These are phyloP conservation scores for Harpagifer antarcticus DNA, from an alignment of 2,797 vertebrate species.

Conservation along the genomic window DNA sequence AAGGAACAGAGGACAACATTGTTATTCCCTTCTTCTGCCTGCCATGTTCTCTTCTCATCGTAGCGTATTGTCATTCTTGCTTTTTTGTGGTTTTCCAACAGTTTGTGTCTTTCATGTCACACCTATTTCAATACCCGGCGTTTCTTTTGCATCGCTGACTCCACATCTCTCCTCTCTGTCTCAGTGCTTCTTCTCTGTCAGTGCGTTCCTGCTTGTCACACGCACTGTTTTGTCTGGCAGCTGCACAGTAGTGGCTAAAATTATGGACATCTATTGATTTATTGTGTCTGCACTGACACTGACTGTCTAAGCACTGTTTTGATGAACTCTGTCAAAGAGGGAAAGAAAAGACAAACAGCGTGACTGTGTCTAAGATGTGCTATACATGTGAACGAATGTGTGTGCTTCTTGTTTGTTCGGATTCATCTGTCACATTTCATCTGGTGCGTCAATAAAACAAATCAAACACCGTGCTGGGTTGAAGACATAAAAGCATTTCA, in stretches of 20 bases:
- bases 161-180: slow-evolving; percentile 12
- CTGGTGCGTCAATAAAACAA: slow-evolving; percentile 2
- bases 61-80: slow-evolving; percentile 47
- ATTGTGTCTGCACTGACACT: not conserved
- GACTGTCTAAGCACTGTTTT: slow-evolving; percentile 18
- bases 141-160: slow-evolving; percentile 13
- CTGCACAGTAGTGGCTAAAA: slow-evolving; percentile 17
- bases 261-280: slow-evolving; percentile 15
- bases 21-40: slow-evolving; percentile 34
- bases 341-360: not conserved
- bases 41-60: slow-evolving; percentile 10
- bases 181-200: slow-evolving; percentile 12
- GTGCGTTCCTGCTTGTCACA: slow-evolving; percentile 6
- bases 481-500: slow-evolving; percentile 4
- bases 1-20: slow-evolving; percentile 39
- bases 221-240: slow-evolving; percentile 27
- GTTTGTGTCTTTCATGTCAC: slow-evolving; percentile 40
- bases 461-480: not conserved
- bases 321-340: slow-evolving; percentile 21
- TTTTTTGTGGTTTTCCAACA: slow-evolving; percentile 35
- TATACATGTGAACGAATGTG: not conserved
- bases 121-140: slow-evolving; percentile 29
- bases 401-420: slow-evolving; percentile 15
- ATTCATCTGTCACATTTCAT: slow-evolving; percentile 32
- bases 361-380: not conserved